phyloP scores from a whole-genome alignment of 2,113 vertebrate species.

The Rhinichthys klamathensis region DNA sequence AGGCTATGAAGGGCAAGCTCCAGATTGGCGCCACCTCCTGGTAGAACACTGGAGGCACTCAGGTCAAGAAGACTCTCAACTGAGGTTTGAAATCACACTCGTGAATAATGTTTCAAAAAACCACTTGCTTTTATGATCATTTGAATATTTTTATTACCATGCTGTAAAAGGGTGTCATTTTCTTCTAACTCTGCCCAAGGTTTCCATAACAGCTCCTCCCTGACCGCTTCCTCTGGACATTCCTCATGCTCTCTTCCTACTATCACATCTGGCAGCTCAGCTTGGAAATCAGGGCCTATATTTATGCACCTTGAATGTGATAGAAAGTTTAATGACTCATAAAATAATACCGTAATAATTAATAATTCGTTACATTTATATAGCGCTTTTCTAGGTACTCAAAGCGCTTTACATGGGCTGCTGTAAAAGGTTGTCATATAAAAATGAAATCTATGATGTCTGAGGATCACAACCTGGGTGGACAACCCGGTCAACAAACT shows the following conservation, averaged over 20 bases:
- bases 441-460: too few relatives aligned
- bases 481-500: too few relatives aligned
- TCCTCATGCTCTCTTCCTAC: not conserved
- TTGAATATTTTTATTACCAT: slow-evolving; percentile 61
- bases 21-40: slow-evolving; percentile 78
- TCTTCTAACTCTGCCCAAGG: slow-evolving; percentile 66
- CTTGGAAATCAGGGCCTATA: slow-evolving; percentile 76
- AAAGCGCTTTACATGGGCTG: too few relatives aligned
- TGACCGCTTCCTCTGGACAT: slow-evolving; percentile 47
- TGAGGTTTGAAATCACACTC: slow-evolving; percentile 45
- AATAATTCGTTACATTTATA: too few relatives aligned
- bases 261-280: slow-evolving; percentile 65
- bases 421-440: too few relatives aligned
- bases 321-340: not conserved
- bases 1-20: slow-evolving; percentile 81
- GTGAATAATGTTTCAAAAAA: not conserved
- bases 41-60: slow-evolving; percentile 77
- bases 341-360: too few relatives aligned
- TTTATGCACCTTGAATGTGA: slow-evolving; percentile 68
- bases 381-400: too few relatives aligned
- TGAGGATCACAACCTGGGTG: too few relatives aligned
- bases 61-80: slow-evolving; percentile 77
- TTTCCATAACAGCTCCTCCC: slow-evolving; percentile 77
- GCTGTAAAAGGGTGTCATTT: slow-evolving; percentile 58
- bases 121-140: not conserved